phyloP scores from a whole-genome alignment of 2,888 invertebrate species.

The Myopa testacea region DNA sequence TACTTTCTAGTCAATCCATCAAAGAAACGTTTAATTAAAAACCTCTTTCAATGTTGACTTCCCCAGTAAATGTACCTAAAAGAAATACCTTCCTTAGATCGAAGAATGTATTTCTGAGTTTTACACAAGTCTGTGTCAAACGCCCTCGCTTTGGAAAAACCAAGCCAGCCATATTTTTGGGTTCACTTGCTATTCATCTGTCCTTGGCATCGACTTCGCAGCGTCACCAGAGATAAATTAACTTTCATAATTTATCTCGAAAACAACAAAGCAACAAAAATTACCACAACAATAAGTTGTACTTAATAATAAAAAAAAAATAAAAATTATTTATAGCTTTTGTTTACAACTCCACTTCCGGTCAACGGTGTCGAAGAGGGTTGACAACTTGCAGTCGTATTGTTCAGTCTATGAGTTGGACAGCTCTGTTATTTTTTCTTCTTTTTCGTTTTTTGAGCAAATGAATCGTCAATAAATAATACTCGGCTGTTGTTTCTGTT shows the following conservation, averaged over 20 bases:
- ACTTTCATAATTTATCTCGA: constrained; percentile 27
- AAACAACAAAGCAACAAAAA: neutral
- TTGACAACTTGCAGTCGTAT: neutral
- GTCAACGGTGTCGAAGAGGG: constrained; percentile 39
- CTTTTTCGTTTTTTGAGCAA: constrained; percentile 33
- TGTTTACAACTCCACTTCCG: constrained; percentile 50
- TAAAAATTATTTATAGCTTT: constrained; percentile 38
- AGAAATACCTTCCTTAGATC: too few relatives aligned
- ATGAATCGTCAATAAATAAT: constrained; percentile 46
- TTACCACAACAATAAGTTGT: constrained; percentile 16
- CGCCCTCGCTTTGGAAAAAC: too few relatives aligned
- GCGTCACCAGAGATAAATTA: constrained; percentile 17
- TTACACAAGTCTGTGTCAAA: too few relatives aligned
- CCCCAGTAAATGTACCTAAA: too few relatives aligned
- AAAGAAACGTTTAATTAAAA: too few relatives aligned
- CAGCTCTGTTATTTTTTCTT: neutral
- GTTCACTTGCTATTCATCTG: constrained; percentile 1
- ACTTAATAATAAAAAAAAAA: neutral
- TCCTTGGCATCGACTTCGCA: constrained; percentile 12
- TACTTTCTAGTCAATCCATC: neutral
- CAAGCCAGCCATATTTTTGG: too few relatives aligned
- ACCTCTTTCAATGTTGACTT: too few relatives aligned
- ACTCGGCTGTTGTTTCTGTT: neutral
- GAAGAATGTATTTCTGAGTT: too few relatives aligned
- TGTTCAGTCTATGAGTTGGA: neutral